These are phyloP conservation scores for Mylabris phalerata DNA, from an alignment of 1,140 invertebrate genomes.

Conservation along the genomic window DNA sequence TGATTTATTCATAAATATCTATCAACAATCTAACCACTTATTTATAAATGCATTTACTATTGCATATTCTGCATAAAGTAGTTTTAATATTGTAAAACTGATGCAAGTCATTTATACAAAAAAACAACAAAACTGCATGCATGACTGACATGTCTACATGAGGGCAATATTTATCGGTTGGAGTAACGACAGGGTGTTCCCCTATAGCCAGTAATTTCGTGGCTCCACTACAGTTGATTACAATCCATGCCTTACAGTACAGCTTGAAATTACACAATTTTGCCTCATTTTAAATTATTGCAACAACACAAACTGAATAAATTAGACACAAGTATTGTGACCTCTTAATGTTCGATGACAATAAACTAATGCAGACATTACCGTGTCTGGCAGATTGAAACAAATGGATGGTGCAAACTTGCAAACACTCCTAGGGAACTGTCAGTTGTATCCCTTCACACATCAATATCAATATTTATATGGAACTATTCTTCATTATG, in stretches of 20 bases:
- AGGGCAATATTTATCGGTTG: slow-evolving; percentile 23
- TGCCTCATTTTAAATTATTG: too few relatives aligned
- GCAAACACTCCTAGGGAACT: slow-evolving; percentile 30
- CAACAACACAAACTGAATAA: too few relatives aligned
- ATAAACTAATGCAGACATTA: slow-evolving; percentile 28
- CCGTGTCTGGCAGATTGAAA: slow-evolving; percentile 33
- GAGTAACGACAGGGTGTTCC: slow-evolving; percentile 22
- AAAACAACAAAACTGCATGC: too few relatives aligned
- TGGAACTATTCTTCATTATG: slow-evolving; percentile 38
- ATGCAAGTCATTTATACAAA: too few relatives aligned
- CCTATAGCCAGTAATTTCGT: slow-evolving; percentile 19
- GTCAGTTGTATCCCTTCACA: slow-evolving; percentile 38
- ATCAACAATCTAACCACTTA: too few relatives aligned
- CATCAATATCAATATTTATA: slow-evolving; percentile 38
- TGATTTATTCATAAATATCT: too few relatives aligned
- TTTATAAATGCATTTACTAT: too few relatives aligned
- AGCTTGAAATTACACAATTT: too few relatives aligned
- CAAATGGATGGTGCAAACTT: slow-evolving; percentile 29
- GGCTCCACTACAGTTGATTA: slow-evolving; percentile 14
- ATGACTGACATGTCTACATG: too few relatives aligned
- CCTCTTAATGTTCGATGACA: slow-evolving; percentile 25
- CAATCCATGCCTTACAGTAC: neutral
- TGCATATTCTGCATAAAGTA: too few relatives aligned
- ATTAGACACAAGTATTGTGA: neutral
- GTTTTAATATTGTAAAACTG: too few relatives aligned